phyloP scores from a whole-genome alignment of 2,797 vertebrate species.

The Oreonectes daqikongensis region DNA sequence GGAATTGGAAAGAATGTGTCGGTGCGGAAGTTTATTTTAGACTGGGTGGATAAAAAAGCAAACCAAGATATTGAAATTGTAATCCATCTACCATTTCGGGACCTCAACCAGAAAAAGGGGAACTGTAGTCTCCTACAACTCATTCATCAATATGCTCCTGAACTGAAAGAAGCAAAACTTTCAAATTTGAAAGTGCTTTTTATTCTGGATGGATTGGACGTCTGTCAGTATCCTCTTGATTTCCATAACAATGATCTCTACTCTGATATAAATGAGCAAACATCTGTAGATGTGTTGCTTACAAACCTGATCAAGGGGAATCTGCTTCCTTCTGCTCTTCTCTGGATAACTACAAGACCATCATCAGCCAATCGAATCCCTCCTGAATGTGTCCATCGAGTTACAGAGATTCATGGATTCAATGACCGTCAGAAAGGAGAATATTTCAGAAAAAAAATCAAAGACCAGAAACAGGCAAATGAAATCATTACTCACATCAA shows the following conservation, averaged over 20 bases:
- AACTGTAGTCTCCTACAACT: conserved; percentile 40
- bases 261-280: conserved; percentile 20
- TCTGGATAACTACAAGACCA: conserved; percentile 54
- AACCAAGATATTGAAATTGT: conserved; percentile 40
- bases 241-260: conserved; percentile 25
- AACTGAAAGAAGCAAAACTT: conserved; percentile 27
- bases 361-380: conserved; percentile 41
- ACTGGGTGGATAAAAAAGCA: conserved; percentile 31
- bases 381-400: conserved; percentile 33
- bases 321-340: conserved; percentile 34
- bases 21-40: conserved; percentile 50
- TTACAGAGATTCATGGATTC: conserved; percentile 49
- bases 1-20: conserved; percentile 47
- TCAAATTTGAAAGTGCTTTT: conserved; percentile 30
- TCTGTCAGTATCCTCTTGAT: conserved; percentile 34
- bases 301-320: conserved; percentile 48
- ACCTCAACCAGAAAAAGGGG: conserved; percentile 18
- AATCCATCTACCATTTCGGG: conserved; percentile 34
- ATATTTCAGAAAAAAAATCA: conserved; percentile 47
- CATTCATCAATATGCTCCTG: conserved; percentile 11
- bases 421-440: conserved; percentile 33
- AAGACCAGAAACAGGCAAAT: conserved; percentile 9
- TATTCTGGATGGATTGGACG: conserved; percentile 46
- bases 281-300: conserved; percentile 34
- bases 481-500: conserved; percentile 37